phyloP scores from a whole-genome alignment of 2,888 invertebrate species.

The Agriopis aurantiaria region DNA sequence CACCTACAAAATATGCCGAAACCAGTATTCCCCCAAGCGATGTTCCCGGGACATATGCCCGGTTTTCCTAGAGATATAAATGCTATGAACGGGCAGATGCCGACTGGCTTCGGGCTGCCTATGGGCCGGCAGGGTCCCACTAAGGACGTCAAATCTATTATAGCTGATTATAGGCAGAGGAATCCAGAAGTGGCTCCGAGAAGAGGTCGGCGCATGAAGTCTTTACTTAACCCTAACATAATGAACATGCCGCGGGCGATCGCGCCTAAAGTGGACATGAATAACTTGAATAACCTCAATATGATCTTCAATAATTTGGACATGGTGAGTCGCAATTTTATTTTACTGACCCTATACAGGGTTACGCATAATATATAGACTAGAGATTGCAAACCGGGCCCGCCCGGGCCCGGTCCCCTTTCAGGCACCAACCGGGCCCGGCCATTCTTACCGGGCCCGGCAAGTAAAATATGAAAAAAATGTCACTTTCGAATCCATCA shows the following conservation, averaged over 20 bases:
- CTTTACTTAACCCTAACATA: constrained; percentile 79
- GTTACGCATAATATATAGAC: no score
- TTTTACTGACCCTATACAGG: not conserved
- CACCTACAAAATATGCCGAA: constrained; percentile 78
- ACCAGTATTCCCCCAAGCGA: constrained; percentile 73
- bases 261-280: constrained; percentile 77
- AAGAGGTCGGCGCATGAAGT: constrained; percentile 88
- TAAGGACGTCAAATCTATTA: constrained; percentile 93
- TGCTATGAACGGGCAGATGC: constrained; percentile 86
- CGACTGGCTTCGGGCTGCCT: constrained; percentile 79
- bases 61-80: constrained; percentile 83
- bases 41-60: constrained; percentile 75
- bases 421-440: no score
- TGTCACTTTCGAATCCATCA: no score
- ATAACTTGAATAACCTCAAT: constrained; percentile 68
- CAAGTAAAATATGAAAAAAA: no score
- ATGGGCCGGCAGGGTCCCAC: constrained; percentile 91
- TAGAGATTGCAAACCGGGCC: not conserved
- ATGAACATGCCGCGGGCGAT: constrained; percentile 77
- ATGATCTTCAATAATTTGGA: constrained; percentile 83
- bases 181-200: constrained; percentile 91
- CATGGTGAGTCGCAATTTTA: constrained; percentile 70
- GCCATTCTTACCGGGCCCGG: no score
- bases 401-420: no score
- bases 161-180: constrained; percentile 92